Evolutionary conservation across 2,888 invertebrate genomes (phyloP).

Genomic region (Eulithis testata): DNA sequence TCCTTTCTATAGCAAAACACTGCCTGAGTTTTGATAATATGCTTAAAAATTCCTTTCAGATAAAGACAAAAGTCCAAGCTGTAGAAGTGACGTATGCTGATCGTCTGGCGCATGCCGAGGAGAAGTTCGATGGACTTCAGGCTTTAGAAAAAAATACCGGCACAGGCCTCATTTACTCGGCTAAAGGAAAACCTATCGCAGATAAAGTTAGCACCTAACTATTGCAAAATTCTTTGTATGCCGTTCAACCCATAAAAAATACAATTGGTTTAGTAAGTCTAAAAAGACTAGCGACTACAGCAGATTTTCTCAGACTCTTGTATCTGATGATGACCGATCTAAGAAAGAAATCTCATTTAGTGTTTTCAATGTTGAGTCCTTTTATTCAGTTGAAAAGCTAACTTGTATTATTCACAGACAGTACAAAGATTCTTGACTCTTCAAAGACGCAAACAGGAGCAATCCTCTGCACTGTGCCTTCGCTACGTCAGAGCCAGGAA

Average conservation of each 20-base stretch:
- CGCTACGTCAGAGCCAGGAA: constrained; percentile 74
- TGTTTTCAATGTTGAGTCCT: too few relatives aligned
- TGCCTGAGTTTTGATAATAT: too few relatives aligned
- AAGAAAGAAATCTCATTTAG: too few relatives aligned
- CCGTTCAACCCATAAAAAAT: too few relatives aligned
- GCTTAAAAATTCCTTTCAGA: constrained; percentile 46
- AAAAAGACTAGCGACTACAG: too few relatives aligned
- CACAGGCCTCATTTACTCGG: constrained; percentile 73
- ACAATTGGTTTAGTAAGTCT: too few relatives aligned
- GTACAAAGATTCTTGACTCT: constrained; percentile 68
- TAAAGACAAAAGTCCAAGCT: constrained; percentile 63
- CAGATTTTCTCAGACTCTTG: too few relatives aligned
- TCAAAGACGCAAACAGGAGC: constrained; percentile 70
- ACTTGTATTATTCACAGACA: constrained; percentile 51
- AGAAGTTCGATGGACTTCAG: constrained; percentile 68
- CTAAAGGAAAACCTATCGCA: constrained; percentile 78
- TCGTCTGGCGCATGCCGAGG: constrained; percentile 58
- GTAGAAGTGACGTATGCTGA: constrained; percentile 58
- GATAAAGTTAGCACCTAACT: constrained; percentile 68
- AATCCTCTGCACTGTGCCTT: constrained; percentile 67
- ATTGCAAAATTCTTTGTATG: too few relatives aligned
- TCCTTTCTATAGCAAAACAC: too few relatives aligned
- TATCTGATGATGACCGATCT: too few relatives aligned
- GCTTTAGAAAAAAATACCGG: constrained; percentile 67
- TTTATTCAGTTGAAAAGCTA: too few relatives aligned